These are phyloP conservation scores for Hypanus sabinus DNA, from an alignment of 2,113 vertebrate species.

Conservation along the genomic window DNA sequence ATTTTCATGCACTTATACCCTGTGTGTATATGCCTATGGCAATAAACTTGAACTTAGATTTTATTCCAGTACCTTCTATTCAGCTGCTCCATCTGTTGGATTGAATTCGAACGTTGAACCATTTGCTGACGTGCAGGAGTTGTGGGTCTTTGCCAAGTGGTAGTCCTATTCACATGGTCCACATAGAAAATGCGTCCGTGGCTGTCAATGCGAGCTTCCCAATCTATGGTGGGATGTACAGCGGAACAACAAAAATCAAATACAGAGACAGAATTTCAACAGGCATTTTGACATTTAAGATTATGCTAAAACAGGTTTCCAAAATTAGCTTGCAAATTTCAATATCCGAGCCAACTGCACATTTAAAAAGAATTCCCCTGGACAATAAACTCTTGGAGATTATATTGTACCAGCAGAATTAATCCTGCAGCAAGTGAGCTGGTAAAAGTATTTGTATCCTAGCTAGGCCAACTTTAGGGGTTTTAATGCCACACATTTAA, in stretches of 20 bases:
- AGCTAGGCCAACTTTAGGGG: not conserved
- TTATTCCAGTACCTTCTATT: conserved; percentile 72
- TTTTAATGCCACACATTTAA: not conserved
- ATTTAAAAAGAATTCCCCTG: too few species aligned
- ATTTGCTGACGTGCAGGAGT: conserved; percentile 87
- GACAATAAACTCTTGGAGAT: not conserved
- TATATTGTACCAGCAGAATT: not conserved
- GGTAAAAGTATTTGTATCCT: not conserved
- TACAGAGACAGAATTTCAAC: not conserved
- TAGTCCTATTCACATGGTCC: conserved; percentile 95
- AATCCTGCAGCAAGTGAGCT: not conserved
- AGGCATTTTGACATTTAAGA: not conserved
- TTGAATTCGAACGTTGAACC: conserved; percentile 90
- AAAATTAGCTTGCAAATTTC: not conserved
- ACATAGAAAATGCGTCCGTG: conserved; percentile 96
- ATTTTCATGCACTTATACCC: too few species aligned
- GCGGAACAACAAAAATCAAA: not conserved
- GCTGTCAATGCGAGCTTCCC: conserved; percentile 97
- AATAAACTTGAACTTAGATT: not conserved
- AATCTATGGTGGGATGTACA: conserved; percentile 60
- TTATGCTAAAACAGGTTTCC: not conserved
- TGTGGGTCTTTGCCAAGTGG: conserved; percentile 93
- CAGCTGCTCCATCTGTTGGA: conserved; percentile 98
- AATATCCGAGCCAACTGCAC: not conserved
- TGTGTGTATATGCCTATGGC: too few species aligned